phyloP scores from a whole-genome alignment of 2,888 invertebrate genomes.

The Drosophila mulleri region DNA sequence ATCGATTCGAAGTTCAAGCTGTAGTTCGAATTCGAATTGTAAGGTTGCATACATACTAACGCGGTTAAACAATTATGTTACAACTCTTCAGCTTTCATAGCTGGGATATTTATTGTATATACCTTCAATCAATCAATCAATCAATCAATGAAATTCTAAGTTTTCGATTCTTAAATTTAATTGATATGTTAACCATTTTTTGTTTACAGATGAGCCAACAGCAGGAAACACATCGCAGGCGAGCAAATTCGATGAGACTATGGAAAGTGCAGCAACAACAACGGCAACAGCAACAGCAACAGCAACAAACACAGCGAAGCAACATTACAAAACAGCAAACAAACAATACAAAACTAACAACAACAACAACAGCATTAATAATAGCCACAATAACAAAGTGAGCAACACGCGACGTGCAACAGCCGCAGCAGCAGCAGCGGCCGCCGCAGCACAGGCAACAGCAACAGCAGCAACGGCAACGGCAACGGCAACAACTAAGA shows the following conservation, averaged over 20 bases:
- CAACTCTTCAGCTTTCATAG: no score
- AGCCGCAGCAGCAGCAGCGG: constrained; percentile 56
- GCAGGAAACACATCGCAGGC: constrained; percentile 74
- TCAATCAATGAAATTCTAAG: background rate
- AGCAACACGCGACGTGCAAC: constrained; percentile 66
- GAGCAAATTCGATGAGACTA: constrained; percentile 74
- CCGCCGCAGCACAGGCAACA: constrained; percentile 31
- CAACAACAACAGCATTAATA: background rate
- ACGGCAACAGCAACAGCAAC: constrained; percentile 10
- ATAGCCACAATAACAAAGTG: constrained; percentile 55
- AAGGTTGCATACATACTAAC: background rate
- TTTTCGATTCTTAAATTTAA: background rate
- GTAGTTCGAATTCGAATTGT: no score
- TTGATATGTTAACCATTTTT: background rate
- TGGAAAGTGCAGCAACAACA: constrained; percentile 81
- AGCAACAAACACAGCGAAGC: constrained; percentile 63
- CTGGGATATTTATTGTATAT: no score
- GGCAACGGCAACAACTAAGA: constrained; percentile 61
- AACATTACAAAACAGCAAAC: constrained; percentile 70
- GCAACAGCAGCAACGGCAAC: constrained; percentile 55
- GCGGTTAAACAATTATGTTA: background rate
- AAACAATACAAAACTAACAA: constrained; percentile 66
- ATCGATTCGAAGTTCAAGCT: background rate
- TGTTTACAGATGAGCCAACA: constrained; percentile 82
- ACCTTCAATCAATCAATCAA: constrained; percentile 10